Conservation (phyloP, 2,797 vertebrate species). For the Gouania willdenowi region DNA sequence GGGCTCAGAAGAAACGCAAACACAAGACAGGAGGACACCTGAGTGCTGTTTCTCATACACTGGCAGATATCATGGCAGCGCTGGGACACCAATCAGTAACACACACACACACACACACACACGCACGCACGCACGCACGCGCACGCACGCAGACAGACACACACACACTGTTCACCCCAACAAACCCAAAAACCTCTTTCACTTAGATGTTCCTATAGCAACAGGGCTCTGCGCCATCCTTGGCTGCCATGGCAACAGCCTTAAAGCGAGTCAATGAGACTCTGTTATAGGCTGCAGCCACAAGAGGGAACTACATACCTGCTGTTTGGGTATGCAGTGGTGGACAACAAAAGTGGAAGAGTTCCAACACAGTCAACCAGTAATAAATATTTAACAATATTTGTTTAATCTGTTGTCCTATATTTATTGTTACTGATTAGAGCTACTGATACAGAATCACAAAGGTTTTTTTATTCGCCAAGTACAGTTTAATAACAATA, state of each 20-base stretch:
- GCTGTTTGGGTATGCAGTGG: constrained; percentile 22
- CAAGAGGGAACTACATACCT: constrained; percentile 55
- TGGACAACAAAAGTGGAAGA: background rate
- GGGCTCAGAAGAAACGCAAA: constrained; percentile 38
- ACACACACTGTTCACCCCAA: constrained; percentile 45
- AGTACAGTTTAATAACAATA: too few relatives aligned
- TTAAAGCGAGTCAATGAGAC: constrained; percentile 55
- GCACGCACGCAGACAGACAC: constrained; percentile 17
- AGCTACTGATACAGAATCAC: background rate
- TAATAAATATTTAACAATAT: background rate
- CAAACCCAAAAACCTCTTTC: constrained; percentile 59
- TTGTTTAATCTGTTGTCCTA: constrained; percentile 3
- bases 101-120: constrained; percentile 17
- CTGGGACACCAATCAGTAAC: constrained; percentile 70
- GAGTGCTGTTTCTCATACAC: constrained; percentile 61
- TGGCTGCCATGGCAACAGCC: constrained; percentile 77
- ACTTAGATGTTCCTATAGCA: constrained; percentile 71
- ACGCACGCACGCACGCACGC: constrained; percentile 2
- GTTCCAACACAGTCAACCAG: background rate
- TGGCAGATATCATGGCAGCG: constrained; percentile 71
- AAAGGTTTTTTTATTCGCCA: too few relatives aligned
- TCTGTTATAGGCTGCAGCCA: constrained; percentile 56
- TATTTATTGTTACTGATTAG: background rate
- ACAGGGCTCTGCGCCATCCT: constrained; percentile 75
- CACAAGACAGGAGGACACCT: constrained; percentile 45